Conservation (phyloP, 2,888 invertebrate species). For the Villa cingulata region DNA sequence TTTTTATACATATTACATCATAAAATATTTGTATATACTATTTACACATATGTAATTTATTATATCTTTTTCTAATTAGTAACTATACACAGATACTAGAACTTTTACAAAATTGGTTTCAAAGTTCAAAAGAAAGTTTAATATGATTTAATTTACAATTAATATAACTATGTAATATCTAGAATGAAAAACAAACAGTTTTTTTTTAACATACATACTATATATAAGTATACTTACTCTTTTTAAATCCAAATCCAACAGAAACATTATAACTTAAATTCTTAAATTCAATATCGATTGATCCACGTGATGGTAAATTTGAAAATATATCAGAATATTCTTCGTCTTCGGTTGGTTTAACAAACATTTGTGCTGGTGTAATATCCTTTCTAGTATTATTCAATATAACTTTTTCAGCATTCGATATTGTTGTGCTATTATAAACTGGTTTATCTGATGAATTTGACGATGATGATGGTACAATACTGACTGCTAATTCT, state of each 20-base stretch:
- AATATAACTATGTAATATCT: no score
- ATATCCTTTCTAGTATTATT: slow-evolving; percentile 9
- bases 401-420: neutral
- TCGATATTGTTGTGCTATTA: slow-evolving; percentile 14
- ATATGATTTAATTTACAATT: no score
- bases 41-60: no score
- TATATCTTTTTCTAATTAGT: no score
- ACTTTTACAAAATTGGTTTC: no score
- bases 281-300: slow-evolving; percentile 59
- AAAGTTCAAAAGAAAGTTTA: no score
- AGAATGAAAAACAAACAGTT: no score
- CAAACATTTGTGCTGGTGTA: slow-evolving; percentile 4
- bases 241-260: slow-evolving; percentile 51
- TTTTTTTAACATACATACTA: neutral
- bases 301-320: slow-evolving; percentile 36
- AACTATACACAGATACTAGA: no score
- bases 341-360: slow-evolving; percentile 2
- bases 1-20: no score
- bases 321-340: slow-evolving; percentile 21
- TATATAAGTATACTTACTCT: slow-evolving; percentile 50
- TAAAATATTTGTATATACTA: no score
- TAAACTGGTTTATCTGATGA: slow-evolving; percentile 12
- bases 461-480: neutral
- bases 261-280: slow-evolving; percentile 59
- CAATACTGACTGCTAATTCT: neutral